Percentiles rank a stretch among this genome's conserved stretches.
Conservation (phyloP, 2,888 invertebrate species). For the Neria commutata region DNA sequence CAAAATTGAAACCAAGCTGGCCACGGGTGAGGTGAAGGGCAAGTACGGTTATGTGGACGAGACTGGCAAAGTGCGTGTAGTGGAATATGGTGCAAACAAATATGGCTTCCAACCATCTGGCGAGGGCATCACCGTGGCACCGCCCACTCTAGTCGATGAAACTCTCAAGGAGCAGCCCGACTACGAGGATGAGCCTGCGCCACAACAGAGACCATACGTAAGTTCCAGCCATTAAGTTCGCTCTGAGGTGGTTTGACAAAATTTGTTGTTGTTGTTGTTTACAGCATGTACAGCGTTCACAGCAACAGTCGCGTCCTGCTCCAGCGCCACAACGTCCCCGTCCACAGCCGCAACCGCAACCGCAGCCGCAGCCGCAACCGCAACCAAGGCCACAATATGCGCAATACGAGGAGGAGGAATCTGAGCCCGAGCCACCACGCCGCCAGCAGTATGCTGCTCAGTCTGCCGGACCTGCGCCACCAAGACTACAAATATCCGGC, state of each 20-base stretch:
- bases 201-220: constrained; percentile 55
- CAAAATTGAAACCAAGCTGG: constrained; percentile 86
- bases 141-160: constrained; percentile 66
- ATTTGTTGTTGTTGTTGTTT: constrained; percentile 36
- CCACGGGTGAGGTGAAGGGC: constrained; percentile 83
- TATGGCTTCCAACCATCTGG: constrained; percentile 87
- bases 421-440: constrained; percentile 48
- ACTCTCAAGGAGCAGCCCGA: constrained; percentile 61
- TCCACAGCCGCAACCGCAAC: constrained; percentile 19
- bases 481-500: constrained; percentile 55
- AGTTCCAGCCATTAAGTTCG: constrained; percentile 29
- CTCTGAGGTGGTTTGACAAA: neutral
- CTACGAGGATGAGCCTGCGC: constrained; percentile 59
- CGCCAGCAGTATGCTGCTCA: constrained; percentile 50
- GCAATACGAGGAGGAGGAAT: constrained; percentile 56
- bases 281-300: constrained; percentile 44
- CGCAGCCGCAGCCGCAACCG: constrained; percentile 44
- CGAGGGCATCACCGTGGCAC: constrained; percentile 81
- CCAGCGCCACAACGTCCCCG: constrained; percentile 34
- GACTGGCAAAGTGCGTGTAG: constrained; percentile 77
- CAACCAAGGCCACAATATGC: constrained; percentile 53
- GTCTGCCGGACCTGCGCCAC: constrained; percentile 46
- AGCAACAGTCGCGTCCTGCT: constrained; percentile 39
- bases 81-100: constrained; percentile 88
- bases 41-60: constrained; percentile 91